These are phyloP conservation scores for Rhinolophus ferrumequinum DNA, from an alignment of 2,113 vertebrate genomes.

Conservation along the genomic window DNA sequence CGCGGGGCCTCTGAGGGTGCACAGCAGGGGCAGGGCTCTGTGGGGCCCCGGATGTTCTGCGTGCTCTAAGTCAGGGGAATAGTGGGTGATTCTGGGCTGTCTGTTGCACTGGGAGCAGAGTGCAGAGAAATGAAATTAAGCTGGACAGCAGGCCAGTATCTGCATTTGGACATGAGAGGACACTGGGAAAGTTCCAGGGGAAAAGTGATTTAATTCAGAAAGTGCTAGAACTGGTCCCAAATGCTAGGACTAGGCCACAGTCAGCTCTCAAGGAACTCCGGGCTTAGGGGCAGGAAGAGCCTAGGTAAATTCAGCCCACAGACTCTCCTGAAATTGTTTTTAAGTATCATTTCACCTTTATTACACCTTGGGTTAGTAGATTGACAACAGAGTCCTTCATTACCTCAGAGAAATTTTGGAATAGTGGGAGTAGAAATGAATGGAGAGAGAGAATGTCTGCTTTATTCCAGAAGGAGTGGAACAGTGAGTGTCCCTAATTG, in stretches of 20 bases:
- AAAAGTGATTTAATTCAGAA: not conserved
- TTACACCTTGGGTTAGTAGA: not conserved
- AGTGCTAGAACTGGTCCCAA: not conserved
- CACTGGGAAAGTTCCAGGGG: not conserved
- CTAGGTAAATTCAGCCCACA: not conserved
- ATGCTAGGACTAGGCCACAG: not conserved
- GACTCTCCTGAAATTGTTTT: not conserved
- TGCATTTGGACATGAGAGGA: not conserved
- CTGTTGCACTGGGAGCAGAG: not conserved
- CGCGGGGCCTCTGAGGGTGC: too few relatives aligned
- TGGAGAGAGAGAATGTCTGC: not conserved
- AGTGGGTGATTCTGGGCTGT: not conserved
- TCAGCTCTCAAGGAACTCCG: not conserved
- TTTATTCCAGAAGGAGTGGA: not conserved
- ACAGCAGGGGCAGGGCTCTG: too few relatives aligned
- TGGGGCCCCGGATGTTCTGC: too few relatives aligned
- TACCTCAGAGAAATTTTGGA: not conserved
- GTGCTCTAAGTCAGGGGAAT: too few relatives aligned
- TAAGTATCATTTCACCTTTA: not conserved
- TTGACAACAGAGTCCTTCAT: not conserved
- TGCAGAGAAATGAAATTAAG: not conserved
- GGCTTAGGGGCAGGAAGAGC: not conserved
- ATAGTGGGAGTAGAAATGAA: not conserved
- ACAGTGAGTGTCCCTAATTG: not conserved
- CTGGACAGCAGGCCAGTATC: not conserved